phyloP scores from a whole-genome alignment of 2,797 vertebrate genomes.

The Geotrypetes seraphini region DNA sequence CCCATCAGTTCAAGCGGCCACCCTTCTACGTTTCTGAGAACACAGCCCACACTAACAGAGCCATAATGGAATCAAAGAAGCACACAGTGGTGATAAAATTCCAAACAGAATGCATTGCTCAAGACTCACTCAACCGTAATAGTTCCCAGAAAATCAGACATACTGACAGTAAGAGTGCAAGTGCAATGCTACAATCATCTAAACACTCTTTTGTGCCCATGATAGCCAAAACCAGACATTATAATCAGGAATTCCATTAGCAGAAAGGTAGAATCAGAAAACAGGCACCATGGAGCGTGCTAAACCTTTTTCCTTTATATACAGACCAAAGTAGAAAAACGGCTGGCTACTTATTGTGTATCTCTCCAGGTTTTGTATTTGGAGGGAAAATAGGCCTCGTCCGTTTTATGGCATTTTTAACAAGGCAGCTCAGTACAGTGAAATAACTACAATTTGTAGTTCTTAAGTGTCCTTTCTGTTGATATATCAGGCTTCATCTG shows the following conservation, averaged over 20 bases:
- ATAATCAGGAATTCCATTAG: conserved; percentile 12
- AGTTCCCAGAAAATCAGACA: neutral
- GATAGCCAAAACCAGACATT: neutral
- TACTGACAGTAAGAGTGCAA: neutral
- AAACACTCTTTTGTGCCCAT: conserved; percentile 2
- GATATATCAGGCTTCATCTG: neutral
- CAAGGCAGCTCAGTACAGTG: neutral
- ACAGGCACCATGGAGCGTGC: neutral
- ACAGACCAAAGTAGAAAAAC: conserved; percentile 3
- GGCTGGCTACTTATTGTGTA: neutral
- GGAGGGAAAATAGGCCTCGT: neutral
- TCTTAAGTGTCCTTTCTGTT: conserved; percentile 2
- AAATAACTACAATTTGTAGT: conserved; percentile 5
- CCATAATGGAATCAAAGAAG: too few species aligned
- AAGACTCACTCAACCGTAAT: too few species aligned
- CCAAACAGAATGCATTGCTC: too few species aligned
- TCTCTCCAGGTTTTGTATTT: neutral
- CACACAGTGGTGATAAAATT: too few species aligned
- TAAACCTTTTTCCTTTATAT: neutral
- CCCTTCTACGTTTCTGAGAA: too few species aligned
- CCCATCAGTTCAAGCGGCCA: too few species aligned
- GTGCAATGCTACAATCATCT: neutral
- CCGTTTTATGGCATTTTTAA: neutral
- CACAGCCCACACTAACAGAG: too few species aligned
- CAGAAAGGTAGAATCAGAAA: neutral